Evolutionary conservation across 1,140 invertebrate genomes (phyloP).

Genomic region (Euschistus heros): DNA sequence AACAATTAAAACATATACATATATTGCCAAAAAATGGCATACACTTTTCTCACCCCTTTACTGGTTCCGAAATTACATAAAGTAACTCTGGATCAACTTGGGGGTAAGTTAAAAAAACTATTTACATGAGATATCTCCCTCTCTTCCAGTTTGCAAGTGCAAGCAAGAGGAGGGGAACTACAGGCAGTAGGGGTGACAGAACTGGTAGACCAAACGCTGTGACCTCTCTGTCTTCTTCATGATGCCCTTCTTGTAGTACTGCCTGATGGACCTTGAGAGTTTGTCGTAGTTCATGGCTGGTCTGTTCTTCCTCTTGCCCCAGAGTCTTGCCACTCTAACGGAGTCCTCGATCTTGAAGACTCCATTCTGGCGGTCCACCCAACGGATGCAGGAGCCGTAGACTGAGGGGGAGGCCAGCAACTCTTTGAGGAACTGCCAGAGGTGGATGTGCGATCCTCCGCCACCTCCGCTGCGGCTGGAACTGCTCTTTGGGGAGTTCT

Average conservation of each 20-base stretch:
- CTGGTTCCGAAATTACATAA: conserved; percentile 7
- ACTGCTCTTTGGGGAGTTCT: conserved; percentile 22
- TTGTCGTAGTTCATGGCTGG: conserved; percentile 99
- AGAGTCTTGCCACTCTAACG: conserved; percentile 84
- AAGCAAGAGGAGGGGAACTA: conserved; percentile 37
- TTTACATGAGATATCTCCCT: not conserved
- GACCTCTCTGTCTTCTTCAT: conserved; percentile 99
- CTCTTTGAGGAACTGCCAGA: conserved; percentile 99
- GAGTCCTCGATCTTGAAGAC: conserved; percentile 99
- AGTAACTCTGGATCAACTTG: conserved; percentile 12
- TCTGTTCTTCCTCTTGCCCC: conserved; percentile 94
- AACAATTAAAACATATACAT: too few species aligned
- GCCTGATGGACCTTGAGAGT: conserved; percentile 89
- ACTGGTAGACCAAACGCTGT: conserved; percentile 97
- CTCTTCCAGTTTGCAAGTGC: not conserved
- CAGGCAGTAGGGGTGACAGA: conserved; percentile 87
- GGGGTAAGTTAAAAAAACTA: conserved; percentile 15
- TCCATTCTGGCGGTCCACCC: conserved; percentile 86
- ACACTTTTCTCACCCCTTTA: conserved; percentile 23
- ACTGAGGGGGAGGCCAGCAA: conserved; percentile 73
- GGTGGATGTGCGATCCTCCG: conserved; percentile 79
- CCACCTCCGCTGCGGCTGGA: conserved; percentile 27
- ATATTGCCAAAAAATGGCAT: conserved; percentile 29
- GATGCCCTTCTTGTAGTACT: conserved; percentile 99
- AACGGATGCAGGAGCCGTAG: conserved; percentile 88